phyloP scores from a whole-genome alignment of 2,113 vertebrate genomes.

The Sciurus niger region DNA sequence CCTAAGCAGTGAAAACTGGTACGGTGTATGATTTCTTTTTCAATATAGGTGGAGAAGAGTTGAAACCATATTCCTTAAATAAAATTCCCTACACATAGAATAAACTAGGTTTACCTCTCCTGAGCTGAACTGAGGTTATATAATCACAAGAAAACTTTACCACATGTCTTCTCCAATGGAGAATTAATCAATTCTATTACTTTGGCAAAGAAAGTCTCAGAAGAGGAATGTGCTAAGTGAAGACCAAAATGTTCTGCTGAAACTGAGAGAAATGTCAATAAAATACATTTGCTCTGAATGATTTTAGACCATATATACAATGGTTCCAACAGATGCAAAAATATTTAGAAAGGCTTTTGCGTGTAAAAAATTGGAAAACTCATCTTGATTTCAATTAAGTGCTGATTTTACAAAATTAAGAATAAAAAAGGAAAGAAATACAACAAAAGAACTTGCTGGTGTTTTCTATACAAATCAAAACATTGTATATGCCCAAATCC shows the following conservation, averaged over 20 bases:
- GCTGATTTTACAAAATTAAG: not conserved
- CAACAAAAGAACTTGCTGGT: not conserved
- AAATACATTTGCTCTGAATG: conserved; percentile 12
- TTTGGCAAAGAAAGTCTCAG: not conserved
- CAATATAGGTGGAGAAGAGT: not conserved
- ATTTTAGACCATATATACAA: not conserved
- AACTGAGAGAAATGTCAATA: not conserved
- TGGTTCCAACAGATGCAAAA: not conserved
- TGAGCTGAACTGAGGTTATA: not conserved
- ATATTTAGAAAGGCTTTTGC: not conserved
- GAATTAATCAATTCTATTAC: not conserved
- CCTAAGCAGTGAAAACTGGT: not conserved
- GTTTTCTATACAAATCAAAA: conserved; percentile 1
- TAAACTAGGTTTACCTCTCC: not conserved
- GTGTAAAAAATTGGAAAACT: not conserved
- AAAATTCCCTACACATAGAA: not conserved
- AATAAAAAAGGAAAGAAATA: not conserved
- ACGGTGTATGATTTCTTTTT: not conserved
- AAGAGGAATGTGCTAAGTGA: not conserved
- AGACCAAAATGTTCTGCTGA: not conserved
- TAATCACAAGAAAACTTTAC: not conserved
- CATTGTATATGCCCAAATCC: not conserved
- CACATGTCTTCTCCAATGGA: not conserved
- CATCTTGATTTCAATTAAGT: not conserved
- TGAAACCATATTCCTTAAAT: not conserved